Base-by-base conservation (phyloP, 1,140 invertebrate species). In the Gonatopus flavifemur region DNA sequence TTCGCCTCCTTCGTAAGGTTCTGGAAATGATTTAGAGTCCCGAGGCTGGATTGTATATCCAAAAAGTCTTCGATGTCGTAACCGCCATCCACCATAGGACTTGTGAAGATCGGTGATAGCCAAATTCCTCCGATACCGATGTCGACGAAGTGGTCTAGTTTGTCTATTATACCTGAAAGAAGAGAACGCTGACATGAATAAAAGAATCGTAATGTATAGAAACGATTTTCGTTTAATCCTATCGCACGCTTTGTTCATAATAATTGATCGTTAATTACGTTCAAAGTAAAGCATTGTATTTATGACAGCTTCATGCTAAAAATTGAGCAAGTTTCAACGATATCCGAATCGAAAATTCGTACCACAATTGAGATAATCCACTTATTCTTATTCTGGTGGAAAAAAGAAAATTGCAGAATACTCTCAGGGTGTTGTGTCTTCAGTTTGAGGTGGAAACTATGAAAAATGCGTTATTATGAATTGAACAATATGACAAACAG, bases 11-110 rank as follows among this genome's bases (percentile, higher is more conserved):
- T 54, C 21, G 82, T 44, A 2, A 88, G 70, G 0, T 69, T 57
- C 2, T 82, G 74, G 53, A 89, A 87, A 37, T 88, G 84, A n/a
- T 75, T 68, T 66, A 88, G 63, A 0, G 80, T 86, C 2, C 87
- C 87, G 57, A 83, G 85, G 9, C 77, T 69, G 0, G 78, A 67
- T 42, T 86, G 80, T 30, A 89, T 80, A 15, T 79, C 64, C 1
- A 55, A 74, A 55, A 85, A 88, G 52, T 89, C 78, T 0, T 83
- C 71, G 39, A 88, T 82, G 50, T 88, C 87, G 58, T 87, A 88
- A 0, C 86, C 86, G 51, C 83, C 82, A 62, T 88, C 85, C 28
- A 78, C 74, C 62, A 83, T 82, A 0, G 82, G 81, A 28, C 80
- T 82, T 12, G 75, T 67, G 52, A 78, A 85, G 20, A 87, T 79